Percentiles rank a stretch among this genome's conserved stretches.
Conservation (phyloP, 2,113 vertebrate species). For the Conger conger region DNA sequence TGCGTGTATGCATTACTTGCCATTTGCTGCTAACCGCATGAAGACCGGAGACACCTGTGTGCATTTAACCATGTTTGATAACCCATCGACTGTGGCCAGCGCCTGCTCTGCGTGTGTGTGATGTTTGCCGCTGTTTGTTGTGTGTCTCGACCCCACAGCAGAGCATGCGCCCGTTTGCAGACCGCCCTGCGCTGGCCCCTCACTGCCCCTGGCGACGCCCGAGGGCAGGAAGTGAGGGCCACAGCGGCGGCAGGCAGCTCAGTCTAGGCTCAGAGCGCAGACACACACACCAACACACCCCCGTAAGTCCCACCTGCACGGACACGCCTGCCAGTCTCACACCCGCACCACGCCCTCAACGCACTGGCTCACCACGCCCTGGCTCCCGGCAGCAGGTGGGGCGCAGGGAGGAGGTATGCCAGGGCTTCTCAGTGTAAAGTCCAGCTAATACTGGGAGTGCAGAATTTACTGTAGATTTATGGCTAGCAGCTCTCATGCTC, state of each 20-base stretch:
- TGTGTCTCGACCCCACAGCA: slow-evolving; percentile 86
- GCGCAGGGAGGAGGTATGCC: not conserved
- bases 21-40: slow-evolving; percentile 28
- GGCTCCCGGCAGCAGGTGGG: not conserved
- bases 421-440: not conserved
- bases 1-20: slow-evolving; percentile 13
- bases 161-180: slow-evolving; percentile 86
- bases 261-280: slow-evolving; percentile 72
- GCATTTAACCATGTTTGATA: slow-evolving; percentile 40
- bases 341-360: not conserved
- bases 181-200: slow-evolving; percentile 66
- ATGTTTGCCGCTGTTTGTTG: slow-evolving; percentile 61
- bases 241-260: slow-evolving; percentile 68
- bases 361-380: not conserved
- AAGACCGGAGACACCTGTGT: slow-evolving; percentile 50
- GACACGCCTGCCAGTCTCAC: not conserved
- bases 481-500: not conserved
- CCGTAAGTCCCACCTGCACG: slow-evolving; percentile 44
- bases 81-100: slow-evolving; percentile 50
- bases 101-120: slow-evolving; percentile 59
- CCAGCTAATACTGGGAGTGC: not conserved
- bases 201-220: slow-evolving; percentile 77
- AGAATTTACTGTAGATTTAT: not conserved
- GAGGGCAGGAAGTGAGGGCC: slow-evolving; percentile 78
- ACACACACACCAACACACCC: slow-evolving; percentile 57